Evolutionary conservation across 2,888 invertebrate species (phyloP).

Genomic region (Girardia tigrina): DNA sequence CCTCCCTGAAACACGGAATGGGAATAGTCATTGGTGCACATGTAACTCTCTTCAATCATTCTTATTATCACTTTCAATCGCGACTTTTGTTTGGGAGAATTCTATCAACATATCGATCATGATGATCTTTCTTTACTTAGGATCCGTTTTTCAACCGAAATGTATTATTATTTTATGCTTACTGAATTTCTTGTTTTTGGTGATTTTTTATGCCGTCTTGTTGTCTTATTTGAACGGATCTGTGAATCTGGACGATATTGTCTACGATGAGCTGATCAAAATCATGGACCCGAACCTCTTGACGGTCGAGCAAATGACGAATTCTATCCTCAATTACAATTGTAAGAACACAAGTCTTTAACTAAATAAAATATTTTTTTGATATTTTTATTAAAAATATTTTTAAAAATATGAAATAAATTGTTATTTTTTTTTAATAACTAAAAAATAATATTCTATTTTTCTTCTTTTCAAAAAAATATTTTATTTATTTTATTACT

Average conservation of each 20-base stretch:
- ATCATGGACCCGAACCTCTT: not conserved
- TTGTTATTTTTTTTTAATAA: too few species aligned
- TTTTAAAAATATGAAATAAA: too few species aligned
- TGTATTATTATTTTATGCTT: slow-evolving; percentile 2
- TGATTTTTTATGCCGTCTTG: not conserved
- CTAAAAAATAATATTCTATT: too few species aligned
- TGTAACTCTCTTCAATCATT: not conserved
- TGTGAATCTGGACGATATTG: not conserved
- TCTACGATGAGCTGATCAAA: not conserved
- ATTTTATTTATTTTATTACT: too few species aligned
- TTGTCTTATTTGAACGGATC: not conserved
- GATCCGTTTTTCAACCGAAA: slow-evolving; percentile 17
- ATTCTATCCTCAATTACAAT: not conserved
- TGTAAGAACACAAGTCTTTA: too few species aligned
- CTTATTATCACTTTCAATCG: not conserved
- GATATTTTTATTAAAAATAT: too few species aligned
- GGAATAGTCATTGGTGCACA: not conserved
- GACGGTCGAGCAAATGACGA: slow-evolving; percentile 19
- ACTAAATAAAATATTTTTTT: too few species aligned
- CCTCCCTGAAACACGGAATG: not conserved
- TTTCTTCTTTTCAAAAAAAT: too few species aligned
- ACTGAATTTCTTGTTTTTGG: slow-evolving; percentile 6
- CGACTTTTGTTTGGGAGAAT: not conserved
- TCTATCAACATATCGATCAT: slow-evolving; percentile 3
- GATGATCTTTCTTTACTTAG: slow-evolving; percentile 13